Percentiles rank a stretch among this genome's conserved stretches.
These are phyloP conservation scores for Phengaris alcon DNA, from an alignment of 2,888 invertebrate species.

Conservation along the genomic window DNA sequence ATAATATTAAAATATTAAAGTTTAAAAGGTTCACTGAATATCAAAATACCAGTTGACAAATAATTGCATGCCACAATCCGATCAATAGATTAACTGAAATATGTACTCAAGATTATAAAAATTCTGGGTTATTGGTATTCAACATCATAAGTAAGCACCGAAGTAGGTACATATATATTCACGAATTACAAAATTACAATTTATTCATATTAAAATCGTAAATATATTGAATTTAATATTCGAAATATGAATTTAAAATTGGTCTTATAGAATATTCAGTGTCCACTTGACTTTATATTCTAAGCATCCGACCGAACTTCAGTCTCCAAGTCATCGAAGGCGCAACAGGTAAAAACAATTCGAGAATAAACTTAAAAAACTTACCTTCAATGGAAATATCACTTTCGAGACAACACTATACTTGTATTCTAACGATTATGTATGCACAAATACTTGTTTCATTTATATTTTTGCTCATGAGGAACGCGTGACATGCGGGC, in stretches of 20 bases:
- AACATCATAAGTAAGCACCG: neutral
- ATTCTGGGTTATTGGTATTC: neutral
- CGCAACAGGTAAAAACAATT: conserved; percentile 25
- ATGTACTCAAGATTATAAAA: neutral
- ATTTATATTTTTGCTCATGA: conserved; percentile 1
- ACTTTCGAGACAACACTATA: neutral
- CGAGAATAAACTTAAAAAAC: neutral
- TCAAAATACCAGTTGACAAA: no score
- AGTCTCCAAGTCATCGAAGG: neutral
- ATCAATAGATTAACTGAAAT: neutral
- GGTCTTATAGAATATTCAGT: conserved; percentile 1
- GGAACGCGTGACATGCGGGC: conserved; percentile 38
- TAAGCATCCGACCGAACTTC: neutral
- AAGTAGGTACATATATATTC: no score
- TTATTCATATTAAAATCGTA: no score
- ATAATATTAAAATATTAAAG: no score
- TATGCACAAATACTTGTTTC: neutral
- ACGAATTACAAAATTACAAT: no score
- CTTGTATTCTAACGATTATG: neutral
- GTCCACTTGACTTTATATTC: neutral
- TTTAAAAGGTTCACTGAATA: no score
- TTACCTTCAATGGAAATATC: conserved; percentile 5
- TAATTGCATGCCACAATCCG: neutral
- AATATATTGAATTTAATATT: neutral
- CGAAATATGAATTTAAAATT: neutral